These are phyloP conservation scores for Yoshiicerus persimilis DNA, from an alignment of 1,140 invertebrate species.

Conservation along the genomic window DNA sequence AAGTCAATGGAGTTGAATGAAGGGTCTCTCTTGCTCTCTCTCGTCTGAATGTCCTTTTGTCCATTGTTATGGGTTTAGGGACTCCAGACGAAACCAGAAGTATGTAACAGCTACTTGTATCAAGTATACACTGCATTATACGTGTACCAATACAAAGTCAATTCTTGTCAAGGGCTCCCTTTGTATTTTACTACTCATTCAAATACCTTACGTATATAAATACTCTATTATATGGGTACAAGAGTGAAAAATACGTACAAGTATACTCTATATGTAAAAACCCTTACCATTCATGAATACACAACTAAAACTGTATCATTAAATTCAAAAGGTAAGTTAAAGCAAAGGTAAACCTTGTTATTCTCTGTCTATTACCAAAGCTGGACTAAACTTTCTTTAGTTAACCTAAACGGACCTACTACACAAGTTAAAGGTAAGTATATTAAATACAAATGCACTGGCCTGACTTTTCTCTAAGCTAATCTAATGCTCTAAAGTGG, in stretches of 20 bases:
- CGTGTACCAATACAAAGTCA: not conserved
- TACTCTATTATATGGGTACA: not conserved
- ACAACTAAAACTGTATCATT: not conserved
- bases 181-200: not conserved
- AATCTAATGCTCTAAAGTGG: not conserved
- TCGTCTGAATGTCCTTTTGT: not conserved
- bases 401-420: no score
- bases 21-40: not conserved
- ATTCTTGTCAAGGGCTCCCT: not conserved
- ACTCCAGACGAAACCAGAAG: not conserved
- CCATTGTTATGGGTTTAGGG: not conserved
- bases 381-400: no score
- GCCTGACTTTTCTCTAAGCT: not conserved
- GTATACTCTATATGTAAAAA: not conserved
- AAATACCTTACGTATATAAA: not conserved
- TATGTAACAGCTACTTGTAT: not conserved
- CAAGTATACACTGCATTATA: not conserved
- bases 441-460: not conserved
- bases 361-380: no score
- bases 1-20: slow-evolving; percentile 22
- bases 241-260: not conserved
- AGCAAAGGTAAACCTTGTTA: not conserved
- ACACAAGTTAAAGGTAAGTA: not conserved
- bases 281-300: not conserved
- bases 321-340: not conserved